phyloP scores from a whole-genome alignment of 2,113 vertebrate genomes.

The Esox niger region DNA sequence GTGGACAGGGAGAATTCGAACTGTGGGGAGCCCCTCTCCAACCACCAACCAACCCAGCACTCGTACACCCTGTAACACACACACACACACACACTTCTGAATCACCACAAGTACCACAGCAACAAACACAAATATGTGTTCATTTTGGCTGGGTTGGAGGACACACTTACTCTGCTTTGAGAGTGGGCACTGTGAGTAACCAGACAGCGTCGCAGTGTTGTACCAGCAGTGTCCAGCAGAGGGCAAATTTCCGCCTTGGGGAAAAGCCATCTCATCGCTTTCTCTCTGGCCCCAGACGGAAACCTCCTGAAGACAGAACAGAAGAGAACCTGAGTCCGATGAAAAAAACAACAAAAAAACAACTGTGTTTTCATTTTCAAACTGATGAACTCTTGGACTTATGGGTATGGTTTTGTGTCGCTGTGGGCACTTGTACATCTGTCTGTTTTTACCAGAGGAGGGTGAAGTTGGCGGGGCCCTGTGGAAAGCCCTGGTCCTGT shows the following conservation, averaged over 20 bases:
- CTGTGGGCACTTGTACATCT: too few relatives aligned
- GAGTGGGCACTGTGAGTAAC: slow-evolving; percentile 65
- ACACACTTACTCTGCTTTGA: slow-evolving; percentile 62
- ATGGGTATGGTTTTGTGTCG: too few relatives aligned
- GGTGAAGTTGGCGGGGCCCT: slow-evolving; percentile 73
- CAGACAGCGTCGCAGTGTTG: slow-evolving; percentile 67
- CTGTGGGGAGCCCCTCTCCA: slow-evolving; percentile 62
- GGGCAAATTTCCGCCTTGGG: slow-evolving; percentile 67
- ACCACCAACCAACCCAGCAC: slow-evolving; percentile 72
- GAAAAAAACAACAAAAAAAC: too few relatives aligned
- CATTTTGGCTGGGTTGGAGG: too few relatives aligned
- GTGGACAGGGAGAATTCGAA: slow-evolving; percentile 65
- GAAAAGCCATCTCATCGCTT: slow-evolving; percentile 70
- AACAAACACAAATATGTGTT: neutral
- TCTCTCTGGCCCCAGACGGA: slow-evolving; percentile 59
- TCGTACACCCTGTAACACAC: slow-evolving; percentile 55
- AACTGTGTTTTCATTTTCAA: too few relatives aligned
- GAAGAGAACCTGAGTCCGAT: neutral
- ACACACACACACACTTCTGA: neutral
- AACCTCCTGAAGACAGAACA: slow-evolving; percentile 58
- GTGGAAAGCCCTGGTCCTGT: slow-evolving; percentile 46
- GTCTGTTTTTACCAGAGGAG: slow-evolving; percentile 63
- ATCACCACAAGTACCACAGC: too few relatives aligned
- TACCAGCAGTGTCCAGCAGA: slow-evolving; percentile 68
- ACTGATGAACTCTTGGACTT: too few relatives aligned